Percentiles rank a stretch among this genome's conserved stretches.
phyloP scores from a whole-genome alignment of 2,888 invertebrate species.

The Saturnia pavonia region DNA sequence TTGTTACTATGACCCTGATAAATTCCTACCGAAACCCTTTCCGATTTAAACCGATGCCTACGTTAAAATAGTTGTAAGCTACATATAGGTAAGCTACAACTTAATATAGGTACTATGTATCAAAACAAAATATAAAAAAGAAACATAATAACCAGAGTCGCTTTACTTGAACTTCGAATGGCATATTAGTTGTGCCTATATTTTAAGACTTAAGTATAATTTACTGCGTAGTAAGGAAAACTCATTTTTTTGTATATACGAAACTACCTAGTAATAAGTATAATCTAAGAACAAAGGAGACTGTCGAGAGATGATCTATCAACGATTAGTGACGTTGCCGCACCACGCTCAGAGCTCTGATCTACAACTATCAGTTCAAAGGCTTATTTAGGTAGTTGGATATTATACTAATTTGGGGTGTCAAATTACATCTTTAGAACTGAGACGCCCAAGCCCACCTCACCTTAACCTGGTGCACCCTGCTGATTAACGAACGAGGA shows the following conservation, averaged over 20 bases:
- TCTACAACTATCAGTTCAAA: not conserved
- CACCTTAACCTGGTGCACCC: too few species aligned
- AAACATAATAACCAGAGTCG: not conserved
- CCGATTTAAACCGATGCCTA: not conserved
- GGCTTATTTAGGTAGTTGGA: not conserved
- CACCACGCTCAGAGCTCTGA: not conserved
- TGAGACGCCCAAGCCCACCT: too few species aligned
- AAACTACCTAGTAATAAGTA: not conserved
- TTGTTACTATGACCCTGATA: not conserved
- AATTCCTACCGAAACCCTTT: not conserved
- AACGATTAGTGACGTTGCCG: too few species aligned
- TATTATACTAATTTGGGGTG: not conserved
- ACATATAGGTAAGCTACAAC: too few species aligned
- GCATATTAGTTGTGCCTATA: not conserved
- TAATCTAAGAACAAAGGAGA: too few species aligned
- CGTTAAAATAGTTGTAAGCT: not conserved
- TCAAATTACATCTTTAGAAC: too few species aligned
- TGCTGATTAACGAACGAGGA: too few species aligned
- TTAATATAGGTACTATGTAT: too few species aligned
- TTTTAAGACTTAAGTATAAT: not conserved
- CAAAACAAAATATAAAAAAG: too few species aligned
- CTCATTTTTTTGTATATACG: not conserved
- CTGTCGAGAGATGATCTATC: too few species aligned
- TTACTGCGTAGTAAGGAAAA: not conserved
- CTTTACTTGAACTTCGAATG: not conserved